Evolutionary conservation across 2,888 invertebrate species (phyloP).

Genomic region (Ophraella communa): DNA sequence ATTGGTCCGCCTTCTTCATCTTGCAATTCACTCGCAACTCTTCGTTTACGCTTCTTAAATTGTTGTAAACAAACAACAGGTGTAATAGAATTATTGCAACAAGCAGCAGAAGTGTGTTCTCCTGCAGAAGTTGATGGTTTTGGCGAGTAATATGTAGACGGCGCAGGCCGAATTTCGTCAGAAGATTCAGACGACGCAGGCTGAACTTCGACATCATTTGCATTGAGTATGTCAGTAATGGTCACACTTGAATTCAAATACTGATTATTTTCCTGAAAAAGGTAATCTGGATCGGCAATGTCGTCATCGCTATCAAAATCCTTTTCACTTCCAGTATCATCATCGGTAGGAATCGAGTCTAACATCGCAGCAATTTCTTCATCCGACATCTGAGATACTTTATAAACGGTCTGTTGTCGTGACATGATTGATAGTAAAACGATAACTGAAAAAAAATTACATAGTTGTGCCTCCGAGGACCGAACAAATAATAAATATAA

Average conservation of each 20-base stretch:
- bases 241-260: not conserved
- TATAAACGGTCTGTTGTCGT: not conserved
- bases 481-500: no score
- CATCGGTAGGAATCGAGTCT: no score
- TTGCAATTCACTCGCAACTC: not conserved
- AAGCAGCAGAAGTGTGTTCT: not conserved
- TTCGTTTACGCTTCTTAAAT: conserved; percentile 1
- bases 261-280: not conserved
- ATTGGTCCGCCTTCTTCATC: conserved; percentile 1
- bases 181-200: not conserved
- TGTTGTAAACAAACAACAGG: not conserved
- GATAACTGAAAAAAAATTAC: not conserved
- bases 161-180: not conserved
- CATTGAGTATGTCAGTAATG: conserved; percentile 2
- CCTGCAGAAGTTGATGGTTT: not conserved
- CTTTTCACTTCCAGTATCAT: not conserved
- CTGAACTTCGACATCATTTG: not conserved
- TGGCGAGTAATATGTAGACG: not conserved
- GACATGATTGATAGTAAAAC: not conserved
- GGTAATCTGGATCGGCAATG: not conserved
- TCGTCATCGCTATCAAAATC: no score
- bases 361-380: not conserved
- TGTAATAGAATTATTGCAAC: not conserved
- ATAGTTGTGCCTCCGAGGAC: no score
- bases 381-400: not conserved